These are phyloP conservation scores for Peromyscus leucopus DNA, from an alignment of 2,113 vertebrate species.

Conservation along the genomic window DNA sequence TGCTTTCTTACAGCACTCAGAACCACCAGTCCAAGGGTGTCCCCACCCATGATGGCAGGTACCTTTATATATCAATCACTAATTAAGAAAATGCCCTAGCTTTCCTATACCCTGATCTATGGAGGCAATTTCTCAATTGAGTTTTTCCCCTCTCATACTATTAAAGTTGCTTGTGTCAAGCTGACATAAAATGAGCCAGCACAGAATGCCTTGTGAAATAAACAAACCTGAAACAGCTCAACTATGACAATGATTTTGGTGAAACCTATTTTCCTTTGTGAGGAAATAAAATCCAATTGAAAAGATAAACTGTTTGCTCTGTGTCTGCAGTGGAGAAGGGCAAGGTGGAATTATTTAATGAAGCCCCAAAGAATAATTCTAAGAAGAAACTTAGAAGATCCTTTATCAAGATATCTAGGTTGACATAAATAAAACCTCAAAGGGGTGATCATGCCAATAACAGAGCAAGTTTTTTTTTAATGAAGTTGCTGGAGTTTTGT, in stretches of 20 bases:
- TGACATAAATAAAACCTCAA: constrained; percentile 40
- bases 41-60: no score
- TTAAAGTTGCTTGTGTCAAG: neutral
- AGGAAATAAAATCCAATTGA: constrained; percentile 5
- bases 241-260: constrained; percentile 3
- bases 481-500: neutral
- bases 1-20: no score
- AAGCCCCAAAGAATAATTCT: neutral
- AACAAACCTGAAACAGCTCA: neutral
- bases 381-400: neutral
- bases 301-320: constrained; percentile 50
- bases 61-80: neutral
- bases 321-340: neutral
- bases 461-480: neutral
- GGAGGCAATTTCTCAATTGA: neutral
- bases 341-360: neutral
- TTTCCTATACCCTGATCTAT: neutral
- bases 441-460: neutral
- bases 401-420: neutral
- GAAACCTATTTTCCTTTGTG: neutral
- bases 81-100: neutral
- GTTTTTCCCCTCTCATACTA: neutral
- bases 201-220: neutral
- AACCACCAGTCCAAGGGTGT: neutral
- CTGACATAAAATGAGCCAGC: neutral